A percentile compares a stretch with the other conserved stretches of the same genome.
Conservation (phyloP, 2,113 vertebrate genomes). For the Osmerus mordax region DNA sequence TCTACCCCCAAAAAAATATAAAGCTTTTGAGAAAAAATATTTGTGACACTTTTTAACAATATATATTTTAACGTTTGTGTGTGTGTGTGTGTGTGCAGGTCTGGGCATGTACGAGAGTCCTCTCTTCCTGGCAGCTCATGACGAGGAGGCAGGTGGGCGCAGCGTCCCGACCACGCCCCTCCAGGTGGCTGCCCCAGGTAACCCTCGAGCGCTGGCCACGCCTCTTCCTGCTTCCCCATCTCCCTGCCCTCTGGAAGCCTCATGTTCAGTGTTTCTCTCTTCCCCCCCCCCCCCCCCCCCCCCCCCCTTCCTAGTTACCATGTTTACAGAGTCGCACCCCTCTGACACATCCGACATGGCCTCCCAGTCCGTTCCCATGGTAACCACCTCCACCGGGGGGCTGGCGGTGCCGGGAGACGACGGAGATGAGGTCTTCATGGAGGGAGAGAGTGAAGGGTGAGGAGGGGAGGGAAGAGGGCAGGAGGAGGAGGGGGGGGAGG, state of each 20-base stretch:
- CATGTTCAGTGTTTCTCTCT: too few species aligned
- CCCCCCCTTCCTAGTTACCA: constrained; percentile 74
- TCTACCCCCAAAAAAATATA: too few species aligned
- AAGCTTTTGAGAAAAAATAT: too few species aligned
- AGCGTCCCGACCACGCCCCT: constrained; percentile 96
- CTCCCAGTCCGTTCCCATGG: constrained; percentile 97
- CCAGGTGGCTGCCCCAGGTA: constrained; percentile 93
- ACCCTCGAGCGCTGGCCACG: not conserved
- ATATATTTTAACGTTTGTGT: too few species aligned
- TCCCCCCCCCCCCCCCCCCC: too few species aligned
- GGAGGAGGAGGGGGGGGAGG: not conserved
- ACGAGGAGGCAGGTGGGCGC: constrained; percentile 94
- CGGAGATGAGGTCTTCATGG: constrained; percentile 93
- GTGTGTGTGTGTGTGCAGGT: constrained; percentile 63
- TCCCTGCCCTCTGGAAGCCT: not conserved
- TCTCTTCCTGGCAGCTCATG: constrained; percentile 88
- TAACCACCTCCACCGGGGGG: constrained; percentile 82
- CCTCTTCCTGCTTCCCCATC: not conserved
- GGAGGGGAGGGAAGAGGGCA: not conserved
- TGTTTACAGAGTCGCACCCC: constrained; percentile 87
- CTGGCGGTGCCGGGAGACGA: constrained; percentile 81
- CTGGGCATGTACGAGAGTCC: constrained; percentile 98
- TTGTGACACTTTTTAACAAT: too few species aligned
- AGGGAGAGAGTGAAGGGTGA: constrained; percentile 91
- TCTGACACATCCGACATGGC: constrained; percentile 85